Evolutionary conservation across 2,797 vertebrate genomes (phyloP), one percentile per base, ranked within the genome.

Genomic region (Diplodus puntazzo): DNA sequence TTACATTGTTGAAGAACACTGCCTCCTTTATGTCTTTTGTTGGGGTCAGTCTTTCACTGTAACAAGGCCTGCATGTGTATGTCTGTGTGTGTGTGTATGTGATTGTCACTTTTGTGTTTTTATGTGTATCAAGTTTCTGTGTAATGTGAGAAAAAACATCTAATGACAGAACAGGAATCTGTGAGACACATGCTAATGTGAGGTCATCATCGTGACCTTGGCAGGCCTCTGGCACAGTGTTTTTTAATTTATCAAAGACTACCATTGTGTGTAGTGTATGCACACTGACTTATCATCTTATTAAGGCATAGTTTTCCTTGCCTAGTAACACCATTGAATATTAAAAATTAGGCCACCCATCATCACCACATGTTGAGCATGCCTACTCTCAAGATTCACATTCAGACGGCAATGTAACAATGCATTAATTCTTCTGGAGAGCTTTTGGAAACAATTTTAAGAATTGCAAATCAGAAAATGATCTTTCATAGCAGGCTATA

Each of bases 1-100:
- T 77, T 75, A 66, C 69, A 87, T 90, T 93, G 90, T 93, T 84
- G 49, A 90, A 83, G 80, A 65, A 89, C 88, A 90, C 60, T 79
- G 76, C 50, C 21, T 69, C 62, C 54, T 88, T 77, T 82, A 57
- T 86, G 74, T 80, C 69, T 82, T 85, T 80, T 87, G 80, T 89
- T 60, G 39, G 68, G 76, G 70, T 71, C 73, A 64, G 69, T 75
- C 64, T 88, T 80, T 73, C 64, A 80, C 79, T 60, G 49, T 79
- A 91, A 91, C 82, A 85, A 89, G 82, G 77, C 55, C 48, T 55
- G 66, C 62, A 75, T 88, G 25, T 77, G 52, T 39, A 10, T 11
- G 39, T 11, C 10, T 39, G 39, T 39, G 39, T 11, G 39, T 11
- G 39, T 39, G 39, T 39, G 39, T 39, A 8, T 39, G 34, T 10